Evolutionary conservation across 2,888 invertebrate species (phyloP), one percentile per base, ranked within the genome.

Genomic region (Caenorhabditis zanzibari): DNA sequence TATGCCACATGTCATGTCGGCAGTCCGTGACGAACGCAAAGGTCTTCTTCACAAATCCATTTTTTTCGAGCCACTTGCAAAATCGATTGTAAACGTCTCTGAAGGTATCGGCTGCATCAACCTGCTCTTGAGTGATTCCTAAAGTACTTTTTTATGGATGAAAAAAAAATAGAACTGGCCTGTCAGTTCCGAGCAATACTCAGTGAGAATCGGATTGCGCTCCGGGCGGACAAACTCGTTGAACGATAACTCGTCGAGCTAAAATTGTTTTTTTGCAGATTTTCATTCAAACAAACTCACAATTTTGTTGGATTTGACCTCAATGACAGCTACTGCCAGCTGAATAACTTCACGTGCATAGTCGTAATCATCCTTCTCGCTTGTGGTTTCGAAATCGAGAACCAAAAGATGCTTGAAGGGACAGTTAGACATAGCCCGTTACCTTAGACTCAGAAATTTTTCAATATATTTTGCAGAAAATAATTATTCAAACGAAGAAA

Each of bases 1-100:
- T 79, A 24, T 56, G 26, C 71, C 71, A 79, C 79, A 79, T 64
- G 26, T 79, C 79, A 14, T 79, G 79, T 24, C 79, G 71, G 54
- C 79, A 64, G 32, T 79, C 79, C 16, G 56, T 56, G 0, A 72
- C 71, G 19, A 79, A 35, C 5, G 71, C 79, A 26, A 79, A 79
- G 0, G 32, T 32, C 32, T 32, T 6, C 32, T 6, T 4, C 32
- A 32, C 4, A 32, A 32, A 32, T 7, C 4, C 32, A 32, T 32
- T 4, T 32, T 32, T 32, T 4, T 32, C 32, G 32, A 32, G 32
- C 4, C 32, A 7, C 7, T 32, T 4, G 32, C 5, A 32, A 32
- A 32, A 32, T 7, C 32, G 7, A 6, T 32, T 7, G 32, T 32
- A 7, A 32, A 32, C 32, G 7, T 6, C 32, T 32, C 5, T 4